Percentiles rank a stretch among this genome's conserved stretches.
These are phyloP conservation scores for Bergia sp. DNA, from an alignment of 92 coral and sea anemone species.

Conservation along the genomic window DNA sequence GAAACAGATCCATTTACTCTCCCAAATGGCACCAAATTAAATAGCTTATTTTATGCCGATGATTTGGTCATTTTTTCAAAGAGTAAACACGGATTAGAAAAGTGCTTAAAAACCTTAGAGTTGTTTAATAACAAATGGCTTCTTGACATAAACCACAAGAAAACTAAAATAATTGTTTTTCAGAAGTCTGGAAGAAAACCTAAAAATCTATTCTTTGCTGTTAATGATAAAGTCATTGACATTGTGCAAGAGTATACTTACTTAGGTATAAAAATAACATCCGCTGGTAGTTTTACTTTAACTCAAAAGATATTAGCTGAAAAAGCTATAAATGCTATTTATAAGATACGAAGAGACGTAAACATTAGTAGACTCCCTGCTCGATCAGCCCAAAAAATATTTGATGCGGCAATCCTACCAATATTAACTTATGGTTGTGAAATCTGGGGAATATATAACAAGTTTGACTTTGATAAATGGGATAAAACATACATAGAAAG, in stretches of 20 bases:
- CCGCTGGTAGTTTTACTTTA: conserved; percentile 15
- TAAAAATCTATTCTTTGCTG: neutral
- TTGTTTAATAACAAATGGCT: neutral
- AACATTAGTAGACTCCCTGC: conserved; percentile 27
- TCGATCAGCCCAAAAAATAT: neutral
- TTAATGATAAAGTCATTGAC: conserved; percentile 15
- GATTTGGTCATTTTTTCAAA: neutral
- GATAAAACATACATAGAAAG: conserved; percentile 25
- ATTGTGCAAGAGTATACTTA: too few relatives aligned
- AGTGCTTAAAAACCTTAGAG: neutral
- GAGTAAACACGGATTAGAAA: neutral
- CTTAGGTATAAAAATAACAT: neutral
- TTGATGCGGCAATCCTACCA: conserved; percentile 26
- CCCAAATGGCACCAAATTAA: neutral
- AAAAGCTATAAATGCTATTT: conserved; percentile 2
- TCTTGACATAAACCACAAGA: neutral
- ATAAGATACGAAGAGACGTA: conserved; percentile 13
- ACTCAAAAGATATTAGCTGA: conserved; percentile 16
- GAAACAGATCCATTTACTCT: conserved; percentile 1
- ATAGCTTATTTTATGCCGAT: neutral
- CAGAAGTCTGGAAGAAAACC: neutral
- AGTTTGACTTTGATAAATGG: neutral
- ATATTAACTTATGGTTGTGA: conserved; percentile 24
- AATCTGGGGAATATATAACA: conserved; percentile 22
- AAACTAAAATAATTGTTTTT: too few relatives aligned